Conservation (phyloP, 2,888 invertebrate species). For the Pristionchus mayeri region DNA sequence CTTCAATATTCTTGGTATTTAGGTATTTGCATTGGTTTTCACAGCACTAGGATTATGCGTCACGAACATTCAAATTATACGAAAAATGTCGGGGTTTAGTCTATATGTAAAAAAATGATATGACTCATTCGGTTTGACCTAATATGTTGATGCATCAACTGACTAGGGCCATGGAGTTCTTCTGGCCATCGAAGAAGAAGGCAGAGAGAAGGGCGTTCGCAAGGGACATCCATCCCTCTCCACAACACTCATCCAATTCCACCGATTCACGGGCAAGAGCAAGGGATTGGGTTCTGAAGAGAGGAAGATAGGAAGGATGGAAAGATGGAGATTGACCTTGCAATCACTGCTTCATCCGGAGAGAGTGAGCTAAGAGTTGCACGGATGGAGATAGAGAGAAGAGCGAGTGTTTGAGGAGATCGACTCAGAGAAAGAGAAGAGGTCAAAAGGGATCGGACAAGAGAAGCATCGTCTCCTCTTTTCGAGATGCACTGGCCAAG, state of each 20-base stretch:
- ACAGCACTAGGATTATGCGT: too few species aligned
- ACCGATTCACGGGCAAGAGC: slow-evolving; percentile 14
- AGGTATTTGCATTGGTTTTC: too few species aligned
- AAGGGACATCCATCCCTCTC: slow-evolving; percentile 4
- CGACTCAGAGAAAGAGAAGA: not conserved
- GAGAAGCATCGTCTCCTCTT: slow-evolving; percentile 1
- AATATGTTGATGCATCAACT: too few species aligned
- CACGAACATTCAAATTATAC: too few species aligned
- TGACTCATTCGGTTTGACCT: too few species aligned
- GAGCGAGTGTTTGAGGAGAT: not conserved
- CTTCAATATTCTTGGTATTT: too few species aligned
- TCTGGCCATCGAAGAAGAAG: slow-evolving; percentile 45
- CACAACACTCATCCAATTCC: not conserved
- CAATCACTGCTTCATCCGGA: not conserved
- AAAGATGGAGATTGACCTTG: not conserved
- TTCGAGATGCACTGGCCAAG: slow-evolving; percentile 18
- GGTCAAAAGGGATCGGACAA: not conserved
- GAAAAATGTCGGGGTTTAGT: too few species aligned
- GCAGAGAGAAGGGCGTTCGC: not conserved
- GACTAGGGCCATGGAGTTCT: not conserved
- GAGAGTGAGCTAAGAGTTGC: not conserved
- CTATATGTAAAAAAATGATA: too few species aligned
- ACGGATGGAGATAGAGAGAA: not conserved
- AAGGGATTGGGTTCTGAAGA: not conserved
- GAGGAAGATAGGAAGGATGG: too few species aligned